A percentile compares a stretch with the other conserved stretches of the same genome.
Evolutionary conservation across 1,140 invertebrate genomes (phyloP).

Genomic region (Plutomurus gul): DNA sequence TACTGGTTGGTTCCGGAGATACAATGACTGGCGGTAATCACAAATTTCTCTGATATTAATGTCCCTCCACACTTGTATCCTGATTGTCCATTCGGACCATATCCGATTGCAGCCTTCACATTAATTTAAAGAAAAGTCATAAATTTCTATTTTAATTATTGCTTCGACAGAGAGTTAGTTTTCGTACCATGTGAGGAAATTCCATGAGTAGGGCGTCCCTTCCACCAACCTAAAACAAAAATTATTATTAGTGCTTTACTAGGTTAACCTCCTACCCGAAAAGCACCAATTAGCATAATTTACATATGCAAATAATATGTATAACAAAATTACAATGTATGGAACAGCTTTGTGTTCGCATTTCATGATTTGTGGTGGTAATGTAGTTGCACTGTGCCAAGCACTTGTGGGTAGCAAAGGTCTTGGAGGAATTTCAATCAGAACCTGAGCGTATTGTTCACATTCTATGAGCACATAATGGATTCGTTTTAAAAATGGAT

Average conservation of each 20-base stretch:
- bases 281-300: too few species aligned
- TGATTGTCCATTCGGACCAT: neutral
- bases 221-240: too few species aligned
- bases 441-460: neutral
- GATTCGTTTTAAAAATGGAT: neutral
- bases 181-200: slow-evolving; percentile 37
- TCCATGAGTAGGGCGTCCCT: slow-evolving; percentile 26
- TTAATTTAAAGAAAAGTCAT: neutral
- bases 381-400: neutral
- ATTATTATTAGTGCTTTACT: too few species aligned
- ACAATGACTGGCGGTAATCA: slow-evolving; percentile 64
- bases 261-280: too few species aligned
- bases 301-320: neutral
- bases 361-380: neutral
- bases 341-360: neutral
- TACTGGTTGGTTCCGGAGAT: slow-evolving; percentile 17
- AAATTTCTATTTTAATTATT: too few species aligned
- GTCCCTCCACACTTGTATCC: slow-evolving; percentile 36
- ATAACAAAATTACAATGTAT: neutral
- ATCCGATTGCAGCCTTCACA: neutral
- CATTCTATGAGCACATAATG: slow-evolving; percentile 42
- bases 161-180: too few species aligned
- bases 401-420: neutral
- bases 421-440: neutral
- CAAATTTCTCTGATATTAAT: slow-evolving; percentile 57